Evolutionary conservation across 2,888 invertebrate species (phyloP), one percentile per base, ranked within the genome.

Genomic region (Caenorhabditis wallacei): DNA sequence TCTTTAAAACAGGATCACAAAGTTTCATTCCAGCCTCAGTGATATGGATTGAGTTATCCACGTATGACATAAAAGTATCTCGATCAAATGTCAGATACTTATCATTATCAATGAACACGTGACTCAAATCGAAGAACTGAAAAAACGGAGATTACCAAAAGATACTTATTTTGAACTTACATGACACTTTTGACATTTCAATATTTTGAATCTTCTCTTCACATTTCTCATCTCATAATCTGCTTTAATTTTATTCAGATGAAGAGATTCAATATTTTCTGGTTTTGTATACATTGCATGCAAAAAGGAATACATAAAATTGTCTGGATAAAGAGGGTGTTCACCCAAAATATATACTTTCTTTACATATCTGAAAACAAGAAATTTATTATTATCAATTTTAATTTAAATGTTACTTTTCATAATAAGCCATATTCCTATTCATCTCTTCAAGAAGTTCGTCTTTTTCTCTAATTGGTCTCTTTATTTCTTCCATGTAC

Each of bases 31-130:
- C 80, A 10, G 53, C 24, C 2, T 40, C 20, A n/a, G 80, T 69
- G 2, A 74, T 10, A 30, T 80, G 80, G 5, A 68, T 46, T 0
- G 63, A 26, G n/a, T 80, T 80, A 46, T 80, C 80, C 20, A 80
- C 24, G 30, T 63, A 74, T 2, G 80, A 74, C 10, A 71, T n/a
- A 46, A 69, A 53, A 11, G 40, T 30, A 1, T 68, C 46, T 18
- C 56, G 18, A 48, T 80, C 69, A 30, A 61, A 80, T 35, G 68
- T 61, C 46, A 80, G 26, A 16, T 74, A 80, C 16, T 69, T 40
- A 10, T 69, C 54, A n/a, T 37, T 35, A 0, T 71, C 64, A 1
- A 64, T 2, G 26, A 79, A 79, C 3, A 64, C 10, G 30, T 54
- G 46, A 24, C 79, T 54, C 2, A 79, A 13, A 13, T 79, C 64